Evolutionary conservation across 2,797 vertebrate species (phyloP), one percentile per base, ranked within the genome.

Genomic region (Melanotaenia pygmaea): DNA sequence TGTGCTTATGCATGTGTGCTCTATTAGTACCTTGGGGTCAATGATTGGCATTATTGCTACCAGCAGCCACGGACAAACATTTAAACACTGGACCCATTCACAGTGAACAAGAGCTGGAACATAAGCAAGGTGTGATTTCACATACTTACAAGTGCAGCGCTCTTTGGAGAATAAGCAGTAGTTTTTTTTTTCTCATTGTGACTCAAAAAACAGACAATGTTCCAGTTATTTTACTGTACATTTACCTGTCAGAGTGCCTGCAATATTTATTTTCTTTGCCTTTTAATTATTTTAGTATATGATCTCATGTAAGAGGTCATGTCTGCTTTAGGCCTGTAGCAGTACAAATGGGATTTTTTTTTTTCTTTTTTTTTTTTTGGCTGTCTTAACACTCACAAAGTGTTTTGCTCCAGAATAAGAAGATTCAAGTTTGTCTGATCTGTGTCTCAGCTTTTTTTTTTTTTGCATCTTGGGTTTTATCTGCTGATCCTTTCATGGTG

Each of bases 11-110:
- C 67, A 34, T 43, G 56, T 57, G 77, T 56, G 72, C 64, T 76
- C 63, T 82, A 74, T 68, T 79, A 83, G 81, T 79, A 78, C 73
- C 87, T 74, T 65, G 83, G 85, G 86, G 86, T 87, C 86, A 83
- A 78, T 81, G 73, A 85, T 82, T 59, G 58, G 63, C 32, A 34
- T 87, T 88, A 86, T 85, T 84, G 66, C 80, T 72, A 69, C 76
- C 75, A 82, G 84, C 80, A 85, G 80, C 74, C 40, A 37, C 20
- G 38, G 79, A 72, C 69, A 79, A 81, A 79, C 74, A 79, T 73
- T 53, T 12, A 13, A 87, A 90, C 86, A 85, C 85, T 85, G 70
- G 65, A 65, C 38, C 83, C 70, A 83, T 89, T 91, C 87, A 89
- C 77, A 54, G 28, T 37, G 34, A 80, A 72, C 66, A 79, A 70